Evolutionary conservation across 2,888 invertebrate species (phyloP).

Genomic region (Campopleginae sp.): DNA sequence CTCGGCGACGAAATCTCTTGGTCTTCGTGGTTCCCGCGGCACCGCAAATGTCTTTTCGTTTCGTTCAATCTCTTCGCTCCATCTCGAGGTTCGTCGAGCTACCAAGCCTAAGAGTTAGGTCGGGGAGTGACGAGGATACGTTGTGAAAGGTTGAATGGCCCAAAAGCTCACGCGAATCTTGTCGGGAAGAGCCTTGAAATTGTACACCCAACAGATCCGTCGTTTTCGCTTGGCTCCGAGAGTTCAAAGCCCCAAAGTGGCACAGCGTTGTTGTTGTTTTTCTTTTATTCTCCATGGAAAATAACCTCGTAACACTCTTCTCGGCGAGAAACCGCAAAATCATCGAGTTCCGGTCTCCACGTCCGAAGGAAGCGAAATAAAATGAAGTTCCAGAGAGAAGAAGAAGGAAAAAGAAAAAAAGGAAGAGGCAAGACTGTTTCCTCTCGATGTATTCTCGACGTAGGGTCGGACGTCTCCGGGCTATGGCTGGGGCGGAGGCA

Average conservation of each 20-base stretch:
- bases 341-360: slow-evolving; percentile 26
- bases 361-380: slow-evolving; percentile 13
- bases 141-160: slow-evolving; percentile 16
- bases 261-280: not conserved
- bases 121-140: slow-evolving; percentile 30
- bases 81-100: slow-evolving; percentile 17
- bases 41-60: not conserved
- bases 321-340: slow-evolving; percentile 19
- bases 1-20: slow-evolving; percentile 23
- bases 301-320: slow-evolving; percentile 17
- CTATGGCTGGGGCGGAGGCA: slow-evolving; percentile 27
- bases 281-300: slow-evolving; percentile 4
- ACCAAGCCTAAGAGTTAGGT: not conserved
- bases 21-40: slow-evolving; percentile 29
- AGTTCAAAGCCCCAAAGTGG: slow-evolving; percentile 17
- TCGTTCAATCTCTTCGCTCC: slow-evolving; percentile 1
- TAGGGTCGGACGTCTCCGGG: slow-evolving; percentile 24
- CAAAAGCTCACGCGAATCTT: not conserved
- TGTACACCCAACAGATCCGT: not conserved
- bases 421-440: slow-evolving; percentile 30
- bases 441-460: slow-evolving; percentile 34
- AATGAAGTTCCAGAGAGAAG: not conserved
- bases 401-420: slow-evolving; percentile 24
- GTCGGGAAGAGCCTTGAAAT: not conserved
- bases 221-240: not conserved